Evolutionary conservation across 2,113 vertebrate species (phyloP).

Genomic region (Brienomyrus longianalis): DNA sequence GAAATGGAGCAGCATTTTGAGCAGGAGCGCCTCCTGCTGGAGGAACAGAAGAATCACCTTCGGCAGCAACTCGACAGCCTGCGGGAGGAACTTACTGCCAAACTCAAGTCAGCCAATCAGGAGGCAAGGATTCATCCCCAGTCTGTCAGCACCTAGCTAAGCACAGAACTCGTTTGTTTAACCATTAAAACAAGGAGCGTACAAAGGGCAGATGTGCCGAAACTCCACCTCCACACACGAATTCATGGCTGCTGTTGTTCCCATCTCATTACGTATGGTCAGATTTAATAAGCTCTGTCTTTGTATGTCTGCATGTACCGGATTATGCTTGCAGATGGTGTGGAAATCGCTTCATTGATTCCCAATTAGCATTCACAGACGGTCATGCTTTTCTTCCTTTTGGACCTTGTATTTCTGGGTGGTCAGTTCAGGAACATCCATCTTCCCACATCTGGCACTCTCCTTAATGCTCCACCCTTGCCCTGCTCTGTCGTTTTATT

Average conservation of each 20-base stretch:
- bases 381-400: background rate
- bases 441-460: background rate
- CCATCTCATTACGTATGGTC: background rate
- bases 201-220: background rate
- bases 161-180: background rate
- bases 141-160: background rate
- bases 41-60: slow-evolving; percentile 81
- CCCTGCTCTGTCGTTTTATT: background rate
- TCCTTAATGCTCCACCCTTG: background rate
- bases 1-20: slow-evolving; percentile 90
- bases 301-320: background rate
- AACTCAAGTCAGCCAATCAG: slow-evolving; percentile 73
- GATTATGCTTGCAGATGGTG: background rate
- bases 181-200: background rate
- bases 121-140: slow-evolving; percentile 62
- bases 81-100: slow-evolving; percentile 75
- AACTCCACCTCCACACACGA: background rate
- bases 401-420: background rate
- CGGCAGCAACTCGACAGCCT: slow-evolving; percentile 77
- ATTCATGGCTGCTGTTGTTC: background rate
- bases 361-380: background rate
- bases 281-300: slow-evolving; percentile 11
- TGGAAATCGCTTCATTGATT: background rate
- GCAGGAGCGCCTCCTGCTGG: slow-evolving; percentile 75
- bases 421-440: background rate